A percentile compares a stretch with the other conserved stretches of the same genome.
Evolutionary conservation across 2,113 vertebrate species (phyloP).

Genomic region (Xenus cinereus): DNA sequence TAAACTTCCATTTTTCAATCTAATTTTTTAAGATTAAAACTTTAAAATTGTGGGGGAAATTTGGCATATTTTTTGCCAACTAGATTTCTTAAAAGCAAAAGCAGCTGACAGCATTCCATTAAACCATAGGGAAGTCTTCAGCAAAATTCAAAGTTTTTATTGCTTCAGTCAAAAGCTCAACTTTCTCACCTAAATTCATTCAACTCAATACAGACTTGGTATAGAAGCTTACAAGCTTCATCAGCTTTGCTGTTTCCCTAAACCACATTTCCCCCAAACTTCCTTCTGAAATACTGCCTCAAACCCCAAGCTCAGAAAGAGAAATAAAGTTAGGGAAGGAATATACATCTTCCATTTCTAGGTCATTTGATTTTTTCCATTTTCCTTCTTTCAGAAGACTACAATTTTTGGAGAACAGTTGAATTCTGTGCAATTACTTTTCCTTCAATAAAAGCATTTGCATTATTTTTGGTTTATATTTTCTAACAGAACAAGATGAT

Average conservation of each 20-base stretch:
- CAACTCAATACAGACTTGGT: not conserved
- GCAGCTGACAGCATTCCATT: not conserved
- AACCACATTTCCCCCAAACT: not conserved
- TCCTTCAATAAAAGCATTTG: not conserved
- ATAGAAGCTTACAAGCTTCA: not conserved
- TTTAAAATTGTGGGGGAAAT: not conserved
- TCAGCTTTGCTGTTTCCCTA: not conserved
- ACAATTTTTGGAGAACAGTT: not conserved
- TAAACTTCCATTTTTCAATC: not conserved
- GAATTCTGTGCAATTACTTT: not conserved
- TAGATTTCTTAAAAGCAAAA: not conserved
- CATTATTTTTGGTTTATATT: not conserved
- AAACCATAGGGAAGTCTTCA: not conserved
- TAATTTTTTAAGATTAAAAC: not conserved
- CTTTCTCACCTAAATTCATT: not conserved
- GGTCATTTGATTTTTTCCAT: not conserved
- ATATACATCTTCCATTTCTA: not conserved
- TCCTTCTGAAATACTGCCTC: not conserved
- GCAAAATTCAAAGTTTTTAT: not conserved
- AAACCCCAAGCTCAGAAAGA: not conserved
- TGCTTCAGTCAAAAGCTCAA: not conserved
- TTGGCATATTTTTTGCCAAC: not conserved
- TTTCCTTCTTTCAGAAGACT: not conserved
- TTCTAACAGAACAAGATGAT: not conserved
- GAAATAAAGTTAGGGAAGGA: not conserved